A percentile compares a stretch with the other conserved stretches of the same genome.
Conservation (phyloP, 1,140 invertebrate species). For the Notospermus geniculatus region DNA sequence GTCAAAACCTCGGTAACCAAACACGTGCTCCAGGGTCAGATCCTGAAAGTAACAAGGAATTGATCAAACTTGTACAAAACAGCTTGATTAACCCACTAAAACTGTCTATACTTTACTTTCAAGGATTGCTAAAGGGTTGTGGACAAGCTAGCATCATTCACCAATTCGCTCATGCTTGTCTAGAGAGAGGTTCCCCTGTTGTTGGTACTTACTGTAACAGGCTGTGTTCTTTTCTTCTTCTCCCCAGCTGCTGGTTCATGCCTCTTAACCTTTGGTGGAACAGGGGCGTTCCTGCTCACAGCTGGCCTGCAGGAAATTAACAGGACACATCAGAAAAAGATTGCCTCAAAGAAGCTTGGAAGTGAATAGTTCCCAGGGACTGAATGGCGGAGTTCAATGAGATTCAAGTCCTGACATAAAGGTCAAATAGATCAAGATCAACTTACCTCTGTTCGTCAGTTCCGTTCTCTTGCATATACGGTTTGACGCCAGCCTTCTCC, state of each 20-base stretch:
- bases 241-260: slow-evolving; percentile 36
- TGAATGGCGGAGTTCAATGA: too few species aligned
- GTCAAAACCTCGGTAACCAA: slow-evolving; percentile 58
- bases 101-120: background rate
- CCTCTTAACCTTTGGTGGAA: slow-evolving; percentile 44
- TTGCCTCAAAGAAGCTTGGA: background rate
- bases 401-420: background rate
- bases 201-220: slow-evolving; percentile 39
- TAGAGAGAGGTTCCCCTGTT: background rate
- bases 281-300: slow-evolving; percentile 43
- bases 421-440: background rate
- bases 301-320: slow-evolving; percentile 25
- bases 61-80: too few species aligned
- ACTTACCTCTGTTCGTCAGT: slow-evolving; percentile 37
- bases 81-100: too few species aligned
- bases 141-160: background rate
- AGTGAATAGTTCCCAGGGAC: background rate
- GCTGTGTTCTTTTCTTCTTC: slow-evolving; percentile 44
- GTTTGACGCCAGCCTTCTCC: slow-evolving; percentile 46
- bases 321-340: background rate
- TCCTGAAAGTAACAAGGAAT: slow-evolving; percentile 32
- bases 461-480: slow-evolving; percentile 40
- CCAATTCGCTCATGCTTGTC: background rate
- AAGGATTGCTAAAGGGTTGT: too few species aligned
- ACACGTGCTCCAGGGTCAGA: slow-evolving; percentile 51